A percentile compares a stretch with the other conserved stretches of the same genome.
Evolutionary conservation across 2,888 invertebrate species (phyloP).

Genomic region (Amaurobius ferox): DNA sequence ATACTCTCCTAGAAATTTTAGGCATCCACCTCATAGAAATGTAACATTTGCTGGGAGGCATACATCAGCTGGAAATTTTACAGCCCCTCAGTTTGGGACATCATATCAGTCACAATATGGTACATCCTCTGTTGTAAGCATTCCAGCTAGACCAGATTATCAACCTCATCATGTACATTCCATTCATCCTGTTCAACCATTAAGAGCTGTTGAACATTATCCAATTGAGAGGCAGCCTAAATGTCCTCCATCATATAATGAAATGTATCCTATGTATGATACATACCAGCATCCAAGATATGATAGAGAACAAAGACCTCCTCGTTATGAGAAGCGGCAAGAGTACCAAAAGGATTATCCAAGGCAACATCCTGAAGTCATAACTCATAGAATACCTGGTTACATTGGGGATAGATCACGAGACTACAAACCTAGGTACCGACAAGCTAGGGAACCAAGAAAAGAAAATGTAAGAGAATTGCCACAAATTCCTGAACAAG

Average conservation of each 20-base stretch:
- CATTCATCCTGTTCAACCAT: conserved; percentile 31
- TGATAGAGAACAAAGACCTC: conserved; percentile 40
- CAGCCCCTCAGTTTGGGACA: conserved; percentile 31
- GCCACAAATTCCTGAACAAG: conserved; percentile 40
- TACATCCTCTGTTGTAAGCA: conserved; percentile 20
- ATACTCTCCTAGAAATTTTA: conserved; percentile 35
- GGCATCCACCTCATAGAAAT: conserved; percentile 20
- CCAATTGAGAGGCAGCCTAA: conserved; percentile 43
- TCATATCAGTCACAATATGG: conserved; percentile 57
- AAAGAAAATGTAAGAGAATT: conserved; percentile 53
- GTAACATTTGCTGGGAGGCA: conserved; percentile 25
- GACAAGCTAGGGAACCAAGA: conserved; percentile 40
- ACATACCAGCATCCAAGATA: conserved; percentile 41
- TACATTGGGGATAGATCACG: conserved; percentile 70
- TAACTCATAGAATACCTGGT: conserved; percentile 76
- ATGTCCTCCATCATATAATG: conserved; percentile 41
- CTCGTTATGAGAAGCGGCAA: conserved; percentile 49
- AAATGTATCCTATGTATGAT: conserved; percentile 54
- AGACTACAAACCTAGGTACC: conserved; percentile 47
- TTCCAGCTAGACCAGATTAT: conserved; percentile 41
- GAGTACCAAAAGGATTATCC: conserved; percentile 43
- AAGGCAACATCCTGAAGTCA: conserved; percentile 29
- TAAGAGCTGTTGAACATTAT: conserved; percentile 51
- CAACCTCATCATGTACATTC: conserved; percentile 49
- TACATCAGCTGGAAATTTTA: too few relatives aligned